phyloP scores from a whole-genome alignment of 2,113 vertebrate genomes.

The Oncorhynchus keta region DNA sequence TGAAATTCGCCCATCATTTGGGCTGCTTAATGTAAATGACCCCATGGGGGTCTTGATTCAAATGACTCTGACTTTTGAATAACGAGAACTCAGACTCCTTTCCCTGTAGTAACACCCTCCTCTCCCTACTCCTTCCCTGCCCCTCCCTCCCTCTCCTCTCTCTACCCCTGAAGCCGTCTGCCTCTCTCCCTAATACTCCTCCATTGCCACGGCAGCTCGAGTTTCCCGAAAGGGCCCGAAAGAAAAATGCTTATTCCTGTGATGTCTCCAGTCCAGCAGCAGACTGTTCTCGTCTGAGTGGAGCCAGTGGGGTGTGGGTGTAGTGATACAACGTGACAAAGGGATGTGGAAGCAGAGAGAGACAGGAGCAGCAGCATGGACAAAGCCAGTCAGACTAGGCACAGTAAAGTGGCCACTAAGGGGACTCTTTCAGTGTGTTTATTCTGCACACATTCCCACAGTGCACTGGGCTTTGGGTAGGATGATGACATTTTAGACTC shows the following conservation, averaged over 20 bases:
- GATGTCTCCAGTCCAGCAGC: slow-evolving; percentile 4
- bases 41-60: not conserved
- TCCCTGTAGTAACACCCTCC: not conserved
- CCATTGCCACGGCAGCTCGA: not conserved
- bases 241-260: slow-evolving; percentile 2
- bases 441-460: not conserved
- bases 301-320: not conserved
- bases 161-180: not conserved
- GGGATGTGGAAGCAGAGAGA: not conserved
- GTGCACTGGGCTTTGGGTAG: not conserved
- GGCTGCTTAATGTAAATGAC: not conserved
- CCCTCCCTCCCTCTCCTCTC: not conserved
- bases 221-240: not conserved
- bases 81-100: not conserved
- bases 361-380: not conserved
- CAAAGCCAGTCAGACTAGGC: not conserved
- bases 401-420: not conserved
- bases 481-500: not conserved
- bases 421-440: not conserved
- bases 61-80: not conserved
- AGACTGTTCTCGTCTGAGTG: not conserved
- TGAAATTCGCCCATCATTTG: not conserved
- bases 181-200: not conserved
- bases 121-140: not conserved
- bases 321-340: not conserved